phyloP scores from a whole-genome alignment of 2,888 invertebrate species.

The Erynnis tages region DNA sequence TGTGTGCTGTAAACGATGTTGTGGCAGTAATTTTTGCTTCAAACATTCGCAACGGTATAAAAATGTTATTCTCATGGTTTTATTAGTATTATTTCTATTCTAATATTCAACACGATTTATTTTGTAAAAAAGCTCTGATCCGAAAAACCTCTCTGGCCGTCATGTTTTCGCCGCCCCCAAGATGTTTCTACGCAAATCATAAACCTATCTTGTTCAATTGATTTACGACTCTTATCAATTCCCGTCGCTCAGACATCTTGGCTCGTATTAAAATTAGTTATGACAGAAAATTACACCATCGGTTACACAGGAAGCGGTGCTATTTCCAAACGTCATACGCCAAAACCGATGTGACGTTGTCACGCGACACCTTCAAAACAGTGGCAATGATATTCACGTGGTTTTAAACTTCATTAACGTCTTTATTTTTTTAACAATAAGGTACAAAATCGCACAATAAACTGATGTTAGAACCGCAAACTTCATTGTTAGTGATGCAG shows the following conservation, averaged over 20 bases:
- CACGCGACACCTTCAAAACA: conserved; percentile 51
- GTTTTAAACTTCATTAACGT: neutral
- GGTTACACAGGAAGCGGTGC: conserved; percentile 52
- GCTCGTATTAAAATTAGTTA: conserved; percentile 36
- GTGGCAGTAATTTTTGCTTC: neutral
- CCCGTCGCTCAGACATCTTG: conserved; percentile 10
- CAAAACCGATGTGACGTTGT: conserved; percentile 55
- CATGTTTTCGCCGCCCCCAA: conserved; percentile 4
- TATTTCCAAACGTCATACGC: conserved; percentile 55
- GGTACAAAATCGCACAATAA: conserved; percentile 16
- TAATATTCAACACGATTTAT: too few relatives aligned
- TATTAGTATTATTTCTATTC: too few relatives aligned
- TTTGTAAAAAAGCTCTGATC: too few relatives aligned
- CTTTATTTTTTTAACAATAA: conserved; percentile 24
- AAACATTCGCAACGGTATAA: neutral
- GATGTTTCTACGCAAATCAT: conserved; percentile 7
- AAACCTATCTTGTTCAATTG: conserved; percentile 12
- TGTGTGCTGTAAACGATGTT: neutral
- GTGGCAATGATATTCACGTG: conserved; percentile 28
- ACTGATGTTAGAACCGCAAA: conserved; percentile 11
- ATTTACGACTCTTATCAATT: conserved; percentile 26
- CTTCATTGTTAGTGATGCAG: conserved; percentile 32
- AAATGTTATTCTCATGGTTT: neutral
- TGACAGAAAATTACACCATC: conserved; percentile 43
- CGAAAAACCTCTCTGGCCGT: neutral